phyloP scores from a whole-genome alignment of 2,888 invertebrate genomes.

The Cataglyphis altisquamis region DNA sequence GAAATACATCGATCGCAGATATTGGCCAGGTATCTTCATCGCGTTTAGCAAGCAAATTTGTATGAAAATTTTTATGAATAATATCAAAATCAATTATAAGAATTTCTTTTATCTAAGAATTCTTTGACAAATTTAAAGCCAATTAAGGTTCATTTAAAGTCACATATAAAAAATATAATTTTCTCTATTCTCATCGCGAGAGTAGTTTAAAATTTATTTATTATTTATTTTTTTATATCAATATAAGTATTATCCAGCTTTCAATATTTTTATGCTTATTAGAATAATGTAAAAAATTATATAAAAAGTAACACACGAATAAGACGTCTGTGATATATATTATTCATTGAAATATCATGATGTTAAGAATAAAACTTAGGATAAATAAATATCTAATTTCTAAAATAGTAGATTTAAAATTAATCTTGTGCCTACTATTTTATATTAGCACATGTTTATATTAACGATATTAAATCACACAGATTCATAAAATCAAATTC shows the following conservation, averaged over 20 bases:
- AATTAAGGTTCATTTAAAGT: not conserved
- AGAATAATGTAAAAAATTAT: not conserved
- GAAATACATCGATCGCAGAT: conserved; percentile 45
- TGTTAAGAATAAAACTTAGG: conserved; percentile 1
- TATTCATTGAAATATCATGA: not conserved
- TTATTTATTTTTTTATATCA: not conserved
- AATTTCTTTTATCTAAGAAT: not conserved
- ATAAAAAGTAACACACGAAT: not conserved
- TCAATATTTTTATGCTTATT: not conserved
- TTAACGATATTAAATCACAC: not conserved
- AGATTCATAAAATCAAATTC: not conserved
- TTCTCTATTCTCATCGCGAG: not conserved
- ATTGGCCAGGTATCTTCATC: conserved; percentile 30
- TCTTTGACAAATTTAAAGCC: not conserved
- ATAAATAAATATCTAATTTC: conserved; percentile 6
- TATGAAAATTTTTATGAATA: not conserved
- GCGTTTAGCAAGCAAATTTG: conserved; percentile 10
- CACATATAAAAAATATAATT: not conserved
- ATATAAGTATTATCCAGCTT: no score
- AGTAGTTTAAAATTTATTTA: not conserved
- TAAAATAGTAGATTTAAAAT: conserved; percentile 10
- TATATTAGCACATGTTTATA: not conserved
- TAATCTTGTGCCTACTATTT: conserved; percentile 13
- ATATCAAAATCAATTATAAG: not conserved
- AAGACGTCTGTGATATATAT: not conserved